Base-by-base conservation (phyloP, 1,140 invertebrate species). In the Trichonephila clavipes region DNA sequence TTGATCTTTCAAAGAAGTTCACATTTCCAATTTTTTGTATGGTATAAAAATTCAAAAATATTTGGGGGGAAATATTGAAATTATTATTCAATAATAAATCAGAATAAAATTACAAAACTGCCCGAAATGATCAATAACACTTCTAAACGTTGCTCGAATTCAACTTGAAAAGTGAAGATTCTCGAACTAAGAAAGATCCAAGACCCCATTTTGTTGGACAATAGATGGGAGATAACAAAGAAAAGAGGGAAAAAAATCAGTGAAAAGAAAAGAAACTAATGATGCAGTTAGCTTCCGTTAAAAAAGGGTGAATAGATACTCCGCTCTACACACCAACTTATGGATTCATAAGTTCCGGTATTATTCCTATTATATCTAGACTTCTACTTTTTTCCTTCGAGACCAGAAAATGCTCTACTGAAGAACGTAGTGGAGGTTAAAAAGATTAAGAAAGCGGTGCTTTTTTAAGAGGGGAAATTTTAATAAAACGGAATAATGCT, bases 251-350 rank as follows among this genome's bases (percentile, higher is more conserved):
- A 59, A 87, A 64, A 40, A 62, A 87, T 44, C 61, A 87, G n/a
- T 64, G 51, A 51, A 83, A 83, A 87, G 34, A 87, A 87, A 62
- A 87, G 59, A 40, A 64, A 64, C 85, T 87, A 87, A 87, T 87
- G 85, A 87, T 64, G 18, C 85, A 34, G 59, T 87, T 87, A 87
- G 85, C 85, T 87, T 64, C 59, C 85, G 59, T 87, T 87, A 58
- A 61, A 87, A 87, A 64, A 87, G 85, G 24, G 85, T 87, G 59
- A 87, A 62, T 87, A 87, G 59, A 64, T 64, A 64, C 34, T 58
- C 40, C 82, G 44, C 14, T 28, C 24, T 72, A 24, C 69, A 58
- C 12, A 85, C 82, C 10, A 58, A 58, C 82, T 85, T 85, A 85
- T 58, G 82, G 28, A 85, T 85, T 85, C 44, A 85, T 85, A 85